Evolutionary conservation across 2,888 invertebrate species (phyloP), one percentile per base, ranked within the genome.

Genomic region (Drosophila macrospina): DNA sequence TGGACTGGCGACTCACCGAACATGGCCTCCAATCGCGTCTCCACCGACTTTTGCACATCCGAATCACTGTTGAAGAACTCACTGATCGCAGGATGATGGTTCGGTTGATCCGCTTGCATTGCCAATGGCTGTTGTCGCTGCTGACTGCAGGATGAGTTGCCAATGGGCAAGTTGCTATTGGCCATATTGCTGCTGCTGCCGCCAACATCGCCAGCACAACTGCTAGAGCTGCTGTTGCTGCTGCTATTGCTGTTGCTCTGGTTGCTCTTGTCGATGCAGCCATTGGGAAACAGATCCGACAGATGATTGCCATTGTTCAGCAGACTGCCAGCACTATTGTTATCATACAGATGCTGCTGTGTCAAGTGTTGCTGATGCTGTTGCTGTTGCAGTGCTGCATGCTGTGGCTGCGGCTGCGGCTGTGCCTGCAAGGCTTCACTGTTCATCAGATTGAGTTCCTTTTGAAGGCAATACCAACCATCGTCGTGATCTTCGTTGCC

Each of bases 381-480:
- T 16, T 69, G 77, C 16, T 74, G 76, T 24, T 74, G 76, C 44
- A 73, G 52, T 63, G 80, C 10, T 71, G 70, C 16, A 30, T 68
- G 80, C 15, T 76, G 73, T n/a, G 60, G 70, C 26, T 81, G 62
- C 8, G 75, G 41, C 13, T 68, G 85, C 71, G 60, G 70, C 26
- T 81, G 62, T 7, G 75, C 37, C 13, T 68, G 85, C 71, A 87
- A 20, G 3, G 65, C 13, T 11, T 82, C 81, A 36, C 45, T 83
- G 61, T 64, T 88, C 45, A 93, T 93, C 36, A 94, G 74, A 82
- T 93, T 94, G 3, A 95, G 91, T 81, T 95, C 95, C 56, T 95
- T 94, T 80, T 95, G 95, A 61, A 95, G 94, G 74, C 95, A 95
- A 39, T 94, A 93, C 95, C 95, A 95, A 86, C 95, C 95, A 87